Evolutionary conservation across 2,797 vertebrate genomes (phyloP), one percentile per base, ranked within the genome.

Genomic region (Gobio occitaniae): DNA sequence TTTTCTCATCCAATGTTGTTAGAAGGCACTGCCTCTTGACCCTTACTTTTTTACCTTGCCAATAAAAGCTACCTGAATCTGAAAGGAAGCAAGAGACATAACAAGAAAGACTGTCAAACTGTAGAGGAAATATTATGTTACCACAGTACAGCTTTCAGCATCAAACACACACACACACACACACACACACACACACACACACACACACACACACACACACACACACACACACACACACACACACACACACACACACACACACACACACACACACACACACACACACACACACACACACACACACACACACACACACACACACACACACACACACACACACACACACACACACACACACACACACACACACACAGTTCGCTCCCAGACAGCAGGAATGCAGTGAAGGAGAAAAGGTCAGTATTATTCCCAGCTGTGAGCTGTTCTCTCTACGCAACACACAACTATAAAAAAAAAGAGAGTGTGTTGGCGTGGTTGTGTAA

Each of bases 401-500:
- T 25, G 29, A 82, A 86, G 78, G 74, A 82, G 82, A 74, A 86
- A 87, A 82, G 65, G 84, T 86, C 82, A 84, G 52, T 69, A 83
- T 76, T 56, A 32, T 86, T 84, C 86, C 69, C 80, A 87, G 81
- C 84, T 81, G 83, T 17, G 59, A 88, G 78, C 84, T 25, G 79
- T 59, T 79, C 61, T 65, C 61, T 7, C 75, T 15, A 38, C 59
- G 59, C 47, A 56, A 72, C 77, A 80, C 71, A 90, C 61, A 81
- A 84, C 83, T 61, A n/a, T 84, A 88, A 89, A 86, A 89, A 88
- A 36, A 86, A n/a, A n/a, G n/a, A 52, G 38, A 71, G 78, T 83
- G 86, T 78, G 70, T 80, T 70, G 81, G 79, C 19, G 69, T 79
- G 83, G 52, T 78, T 61, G 52, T 80, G 85, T 86, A 70, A 75